Conservation (phyloP, 2,113 vertebrate species). For the Saimiri boliviensis region DNA sequence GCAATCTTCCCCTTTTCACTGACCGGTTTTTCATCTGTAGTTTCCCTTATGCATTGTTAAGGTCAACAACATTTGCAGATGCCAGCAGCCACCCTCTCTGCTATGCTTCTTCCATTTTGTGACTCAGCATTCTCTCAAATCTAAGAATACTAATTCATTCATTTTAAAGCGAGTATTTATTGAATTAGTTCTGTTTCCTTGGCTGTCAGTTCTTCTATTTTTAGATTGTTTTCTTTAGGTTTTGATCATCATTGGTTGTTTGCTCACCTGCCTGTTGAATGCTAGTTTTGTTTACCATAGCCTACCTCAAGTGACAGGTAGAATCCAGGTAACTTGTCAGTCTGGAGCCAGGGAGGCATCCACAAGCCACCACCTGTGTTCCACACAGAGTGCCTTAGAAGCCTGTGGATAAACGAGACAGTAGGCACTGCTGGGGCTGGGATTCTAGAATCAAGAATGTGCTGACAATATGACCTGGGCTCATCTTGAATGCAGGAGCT, state of each 20-base stretch:
- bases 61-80: background rate
- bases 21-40: background rate
- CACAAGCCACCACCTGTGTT: background rate
- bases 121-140: background rate
- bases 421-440: background rate
- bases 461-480: background rate
- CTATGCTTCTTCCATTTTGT: background rate
- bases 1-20: background rate
- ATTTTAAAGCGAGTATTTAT: background rate
- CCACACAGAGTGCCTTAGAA: background rate
- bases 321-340: background rate
- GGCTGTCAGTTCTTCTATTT: background rate
- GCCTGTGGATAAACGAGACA: background rate
- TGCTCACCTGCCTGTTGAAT: background rate
- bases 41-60: background rate
- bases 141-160: background rate
- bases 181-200: background rate
- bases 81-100: background rate
- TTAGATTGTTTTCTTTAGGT: background rate
- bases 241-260: background rate
- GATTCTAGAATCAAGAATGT: background rate
- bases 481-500: background rate
- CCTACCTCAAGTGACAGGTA: background rate
- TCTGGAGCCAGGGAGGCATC: background rate
- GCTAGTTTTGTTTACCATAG: background rate